Percentiles rank a stretch among this genome's conserved stretches.
phyloP scores from a whole-genome alignment of 2,797 vertebrate species.

The Coluber constrictor region DNA sequence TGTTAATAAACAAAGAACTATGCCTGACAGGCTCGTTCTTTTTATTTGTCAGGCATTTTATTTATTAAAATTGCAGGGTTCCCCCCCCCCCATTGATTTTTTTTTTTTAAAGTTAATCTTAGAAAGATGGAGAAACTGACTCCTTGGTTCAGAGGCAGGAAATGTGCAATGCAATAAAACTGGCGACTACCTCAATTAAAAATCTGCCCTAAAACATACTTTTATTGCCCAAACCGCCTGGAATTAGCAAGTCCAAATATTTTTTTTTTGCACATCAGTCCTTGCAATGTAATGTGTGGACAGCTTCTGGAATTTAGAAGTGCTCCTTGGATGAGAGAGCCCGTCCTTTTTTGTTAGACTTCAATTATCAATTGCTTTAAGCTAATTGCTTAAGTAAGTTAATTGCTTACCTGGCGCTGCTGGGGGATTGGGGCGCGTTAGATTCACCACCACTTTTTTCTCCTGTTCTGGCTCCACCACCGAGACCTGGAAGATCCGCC shows the following conservation, averaged over 20 bases:
- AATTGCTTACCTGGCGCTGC: conserved; percentile 37
- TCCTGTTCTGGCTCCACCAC: conserved; percentile 67
- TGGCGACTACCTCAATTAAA: not conserved
- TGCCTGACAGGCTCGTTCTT: conserved; percentile 3
- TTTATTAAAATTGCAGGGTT: conserved; percentile 9
- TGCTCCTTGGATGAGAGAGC: not conserved
- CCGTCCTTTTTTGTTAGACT: not conserved
- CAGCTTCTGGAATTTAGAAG: not conserved
- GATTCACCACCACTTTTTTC: conserved; percentile 44
- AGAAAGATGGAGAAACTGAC: not conserved
- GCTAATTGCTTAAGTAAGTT: not conserved
- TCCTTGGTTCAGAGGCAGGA: not conserved
- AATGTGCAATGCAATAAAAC: not conserved
- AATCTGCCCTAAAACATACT: not conserved
- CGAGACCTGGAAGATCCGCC: conserved; percentile 82
- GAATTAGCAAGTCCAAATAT: not conserved
- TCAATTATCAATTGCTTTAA: not conserved
- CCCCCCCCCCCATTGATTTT: not conserved
- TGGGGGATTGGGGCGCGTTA: conserved; percentile 34
- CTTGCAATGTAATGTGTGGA: not conserved
- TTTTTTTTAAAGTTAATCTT: not conserved
- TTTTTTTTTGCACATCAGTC: not conserved
- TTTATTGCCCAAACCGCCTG: not conserved
- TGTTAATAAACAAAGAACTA: conserved; percentile 23
- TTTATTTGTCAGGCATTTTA: not conserved